phyloP scores from a whole-genome alignment of 2,113 vertebrate species.

The Plotosus lineatus region DNA sequence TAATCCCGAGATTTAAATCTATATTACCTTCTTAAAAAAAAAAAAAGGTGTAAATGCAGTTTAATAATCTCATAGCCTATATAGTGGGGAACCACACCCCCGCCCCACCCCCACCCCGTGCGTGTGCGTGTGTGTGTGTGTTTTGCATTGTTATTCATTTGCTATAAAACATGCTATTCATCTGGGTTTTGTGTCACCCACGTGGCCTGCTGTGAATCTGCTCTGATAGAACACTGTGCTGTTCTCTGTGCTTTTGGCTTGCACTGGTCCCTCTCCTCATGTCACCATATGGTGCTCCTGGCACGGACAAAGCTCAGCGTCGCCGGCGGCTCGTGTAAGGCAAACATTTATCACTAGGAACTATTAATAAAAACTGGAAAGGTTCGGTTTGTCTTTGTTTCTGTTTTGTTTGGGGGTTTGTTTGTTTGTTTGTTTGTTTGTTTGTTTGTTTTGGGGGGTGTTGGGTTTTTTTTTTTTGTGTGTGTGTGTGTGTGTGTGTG shows the following conservation, averaged over 20 bases:
- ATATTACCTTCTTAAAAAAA: too few species aligned
- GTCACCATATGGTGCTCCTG: slow-evolving; percentile 78
- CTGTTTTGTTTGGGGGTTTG: too few species aligned
- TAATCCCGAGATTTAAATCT: background rate
- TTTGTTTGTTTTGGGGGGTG: too few species aligned
- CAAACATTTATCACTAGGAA: slow-evolving; percentile 53
- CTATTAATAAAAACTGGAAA: slow-evolving; percentile 52
- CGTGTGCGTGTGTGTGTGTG: slow-evolving; percentile 12
- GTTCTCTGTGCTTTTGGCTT: slow-evolving; percentile 65
- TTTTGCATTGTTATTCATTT: slow-evolving; percentile 52
- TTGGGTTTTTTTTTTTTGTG: too few species aligned
- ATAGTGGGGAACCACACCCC: too few species aligned
- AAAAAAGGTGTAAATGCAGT: background rate
- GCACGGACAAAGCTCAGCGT: slow-evolving; percentile 61
- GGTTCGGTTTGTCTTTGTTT: too few species aligned
- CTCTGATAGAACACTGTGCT: slow-evolving; percentile 75
- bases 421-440: too few species aligned
- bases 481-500: too few species aligned
- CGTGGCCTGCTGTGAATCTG: slow-evolving; percentile 62
- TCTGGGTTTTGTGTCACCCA: slow-evolving; percentile 62
- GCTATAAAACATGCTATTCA: slow-evolving; percentile 40
- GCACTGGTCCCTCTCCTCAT: slow-evolving; percentile 70
- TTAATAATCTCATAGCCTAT: background rate
- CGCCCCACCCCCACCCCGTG: too few species aligned
- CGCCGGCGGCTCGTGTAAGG: slow-evolving; percentile 47